Conservation (phyloP, 1,140 invertebrate genomes). For the Nasonia giraulti region DNA sequence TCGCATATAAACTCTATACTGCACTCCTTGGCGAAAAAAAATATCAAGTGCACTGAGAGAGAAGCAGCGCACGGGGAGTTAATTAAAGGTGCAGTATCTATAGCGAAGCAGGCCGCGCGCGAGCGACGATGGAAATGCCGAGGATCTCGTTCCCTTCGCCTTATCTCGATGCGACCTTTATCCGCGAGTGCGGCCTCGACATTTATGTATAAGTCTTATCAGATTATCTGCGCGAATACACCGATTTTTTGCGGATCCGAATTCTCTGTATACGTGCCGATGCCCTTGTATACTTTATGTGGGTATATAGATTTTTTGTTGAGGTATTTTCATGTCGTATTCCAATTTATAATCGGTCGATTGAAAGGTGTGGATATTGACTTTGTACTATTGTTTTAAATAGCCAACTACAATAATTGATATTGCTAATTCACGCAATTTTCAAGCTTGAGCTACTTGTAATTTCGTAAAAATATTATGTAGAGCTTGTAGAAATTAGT, state of each 20-base stretch:
- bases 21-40: background rate
- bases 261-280: background rate
- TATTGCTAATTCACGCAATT: no score
- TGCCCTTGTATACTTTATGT: background rate
- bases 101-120: slow-evolving; percentile 38
- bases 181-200: background rate
- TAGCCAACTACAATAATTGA: no score
- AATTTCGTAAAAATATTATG: no score
- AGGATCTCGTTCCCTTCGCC: slow-evolving; percentile 27
- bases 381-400: no score
- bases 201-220: slow-evolving; percentile 23
- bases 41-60: slow-evolving; percentile 1
- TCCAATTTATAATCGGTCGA: no score
- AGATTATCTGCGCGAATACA: slow-evolving; percentile 4
- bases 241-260: background rate
- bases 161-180: slow-evolving; percentile 46
- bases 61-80: slow-evolving; percentile 46
- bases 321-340: background rate
- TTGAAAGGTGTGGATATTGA: no score
- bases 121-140: slow-evolving; percentile 23
- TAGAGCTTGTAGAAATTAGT: no score
- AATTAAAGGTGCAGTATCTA: slow-evolving; percentile 57
- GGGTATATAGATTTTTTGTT: background rate
- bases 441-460: no score
- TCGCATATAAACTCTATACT: background rate